A percentile compares a stretch with the other conserved stretches of the same genome.
These are phyloP conservation scores for Remorina albescens DNA, from an alignment of 2,797 vertebrate species.

Conservation along the genomic window DNA sequence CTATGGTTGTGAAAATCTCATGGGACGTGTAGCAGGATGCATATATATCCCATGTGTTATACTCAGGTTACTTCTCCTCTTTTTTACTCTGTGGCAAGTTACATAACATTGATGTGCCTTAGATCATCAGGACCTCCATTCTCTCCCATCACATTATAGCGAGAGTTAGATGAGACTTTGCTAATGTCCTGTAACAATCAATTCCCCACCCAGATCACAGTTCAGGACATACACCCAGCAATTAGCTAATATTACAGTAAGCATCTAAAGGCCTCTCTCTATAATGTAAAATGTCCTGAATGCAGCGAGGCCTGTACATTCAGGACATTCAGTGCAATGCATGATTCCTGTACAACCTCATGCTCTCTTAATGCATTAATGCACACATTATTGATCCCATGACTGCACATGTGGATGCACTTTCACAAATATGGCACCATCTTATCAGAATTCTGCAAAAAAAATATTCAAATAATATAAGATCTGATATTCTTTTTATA, in stretches of 20 bases:
- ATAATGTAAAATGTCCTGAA: slow-evolving; percentile 29
- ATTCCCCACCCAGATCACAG: slow-evolving; percentile 38
- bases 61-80: background rate
- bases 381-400: slow-evolving; percentile 36
- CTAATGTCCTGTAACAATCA: slow-evolving; percentile 73
- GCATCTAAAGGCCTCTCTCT: slow-evolving; percentile 6
- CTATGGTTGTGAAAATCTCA: background rate
- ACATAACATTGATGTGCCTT: slow-evolving; percentile 26
- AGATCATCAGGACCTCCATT: slow-evolving; percentile 37
- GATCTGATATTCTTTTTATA: background rate
- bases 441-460: too few species aligned
- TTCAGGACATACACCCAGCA: slow-evolving; percentile 26
- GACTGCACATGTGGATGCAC: background rate
- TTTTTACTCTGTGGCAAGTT: slow-evolving; percentile 25
- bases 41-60: background rate
- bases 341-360: slow-evolving; percentile 4
- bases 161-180: slow-evolving; percentile 57
- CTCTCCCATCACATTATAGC: slow-evolving; percentile 47
- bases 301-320: background rate
- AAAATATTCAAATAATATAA: background rate
- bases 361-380: slow-evolving; percentile 19
- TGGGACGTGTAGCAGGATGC: background rate
- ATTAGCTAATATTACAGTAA: slow-evolving; percentile 20
- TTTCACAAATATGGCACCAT: background rate
- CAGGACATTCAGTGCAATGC: background rate